These are phyloP conservation scores for Andrena marginata DNA, from an alignment of 2,888 invertebrate genomes.

Conservation along the genomic window DNA sequence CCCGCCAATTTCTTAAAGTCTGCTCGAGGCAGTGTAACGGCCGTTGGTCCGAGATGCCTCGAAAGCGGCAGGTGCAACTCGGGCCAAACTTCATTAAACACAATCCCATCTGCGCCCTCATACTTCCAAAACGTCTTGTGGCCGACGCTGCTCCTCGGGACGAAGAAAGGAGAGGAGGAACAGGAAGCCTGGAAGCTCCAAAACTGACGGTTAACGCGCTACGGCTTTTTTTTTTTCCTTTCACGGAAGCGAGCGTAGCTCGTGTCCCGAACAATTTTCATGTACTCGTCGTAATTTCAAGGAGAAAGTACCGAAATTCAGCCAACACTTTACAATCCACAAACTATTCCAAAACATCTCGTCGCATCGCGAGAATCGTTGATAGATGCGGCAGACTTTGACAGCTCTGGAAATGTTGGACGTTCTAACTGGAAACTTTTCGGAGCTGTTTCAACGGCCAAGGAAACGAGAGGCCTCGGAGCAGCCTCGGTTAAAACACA, in stretches of 20 bases:
- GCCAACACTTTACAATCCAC: neutral
- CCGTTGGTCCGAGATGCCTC: constrained; percentile 75
- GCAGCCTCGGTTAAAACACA: constrained; percentile 54
- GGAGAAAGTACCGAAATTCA: neutral
- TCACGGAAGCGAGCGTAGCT: neutral
- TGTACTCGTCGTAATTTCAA: neutral
- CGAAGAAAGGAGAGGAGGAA: constrained; percentile 44
- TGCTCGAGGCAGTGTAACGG: constrained; percentile 72
- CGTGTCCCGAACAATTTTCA: neutral
- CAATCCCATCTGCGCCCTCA: constrained; percentile 83
- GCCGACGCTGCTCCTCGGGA: constrained; percentile 55
- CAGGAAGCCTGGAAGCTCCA: constrained; percentile 57
- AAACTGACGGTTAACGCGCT: constrained; percentile 57
- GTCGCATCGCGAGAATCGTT: neutral
- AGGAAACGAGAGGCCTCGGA: constrained; percentile 15
- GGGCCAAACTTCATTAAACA: constrained; percentile 83
- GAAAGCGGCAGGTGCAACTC: constrained; percentile 83
- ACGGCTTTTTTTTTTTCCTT: neutral
- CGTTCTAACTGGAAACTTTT: neutral
- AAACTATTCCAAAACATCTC: neutral
- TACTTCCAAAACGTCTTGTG: constrained; percentile 77
- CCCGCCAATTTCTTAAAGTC: constrained; percentile 74
- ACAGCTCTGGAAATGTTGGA: neutral
- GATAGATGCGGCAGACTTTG: neutral
- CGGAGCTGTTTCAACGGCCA: neutral